These are phyloP conservation scores for Stictonetta naevosa DNA, from an alignment of 2,113 vertebrate species.

Conservation along the genomic window DNA sequence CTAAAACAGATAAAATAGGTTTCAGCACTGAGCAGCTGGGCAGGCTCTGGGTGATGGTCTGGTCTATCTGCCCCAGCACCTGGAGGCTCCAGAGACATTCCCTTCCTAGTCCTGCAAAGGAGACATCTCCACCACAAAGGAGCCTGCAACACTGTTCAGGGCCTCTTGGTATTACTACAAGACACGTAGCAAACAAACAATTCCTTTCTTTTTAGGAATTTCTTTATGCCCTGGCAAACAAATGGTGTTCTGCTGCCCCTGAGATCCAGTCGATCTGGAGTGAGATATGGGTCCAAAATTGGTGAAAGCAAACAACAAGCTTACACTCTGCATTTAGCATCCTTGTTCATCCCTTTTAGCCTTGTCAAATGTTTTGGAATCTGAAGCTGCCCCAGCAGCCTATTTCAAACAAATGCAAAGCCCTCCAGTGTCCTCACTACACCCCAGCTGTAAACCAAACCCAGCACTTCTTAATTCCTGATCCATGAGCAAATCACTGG, in stretches of 20 bases:
- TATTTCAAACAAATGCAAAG: conserved; percentile 33
- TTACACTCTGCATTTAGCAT: conserved; percentile 31
- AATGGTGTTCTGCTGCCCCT: background rate
- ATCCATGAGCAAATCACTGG: conserved; percentile 15
- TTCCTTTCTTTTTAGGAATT: background rate
- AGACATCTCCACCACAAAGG: background rate
- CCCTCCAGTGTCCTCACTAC: conserved; percentile 15
- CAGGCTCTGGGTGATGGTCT: background rate
- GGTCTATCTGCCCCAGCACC: background rate
- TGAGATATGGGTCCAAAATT: background rate
- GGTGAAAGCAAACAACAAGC: background rate
- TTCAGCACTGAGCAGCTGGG: background rate
- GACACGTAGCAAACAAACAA: background rate
- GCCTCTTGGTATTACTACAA: background rate
- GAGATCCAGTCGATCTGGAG: background rate
- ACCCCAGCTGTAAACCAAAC: conserved; percentile 35
- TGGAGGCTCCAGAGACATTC: background rate
- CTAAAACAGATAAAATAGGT: background rate
- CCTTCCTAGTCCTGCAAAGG: background rate
- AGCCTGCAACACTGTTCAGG: background rate
- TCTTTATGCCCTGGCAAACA: background rate
- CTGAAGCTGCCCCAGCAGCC: background rate
- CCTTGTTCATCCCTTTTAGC: conserved; percentile 18
- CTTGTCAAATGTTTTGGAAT: conserved; percentile 33
- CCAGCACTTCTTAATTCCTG: conserved; percentile 3